Base-by-base conservation (phyloP, 2,113 vertebrate species). In the Eolophus roseicapilla region DNA sequence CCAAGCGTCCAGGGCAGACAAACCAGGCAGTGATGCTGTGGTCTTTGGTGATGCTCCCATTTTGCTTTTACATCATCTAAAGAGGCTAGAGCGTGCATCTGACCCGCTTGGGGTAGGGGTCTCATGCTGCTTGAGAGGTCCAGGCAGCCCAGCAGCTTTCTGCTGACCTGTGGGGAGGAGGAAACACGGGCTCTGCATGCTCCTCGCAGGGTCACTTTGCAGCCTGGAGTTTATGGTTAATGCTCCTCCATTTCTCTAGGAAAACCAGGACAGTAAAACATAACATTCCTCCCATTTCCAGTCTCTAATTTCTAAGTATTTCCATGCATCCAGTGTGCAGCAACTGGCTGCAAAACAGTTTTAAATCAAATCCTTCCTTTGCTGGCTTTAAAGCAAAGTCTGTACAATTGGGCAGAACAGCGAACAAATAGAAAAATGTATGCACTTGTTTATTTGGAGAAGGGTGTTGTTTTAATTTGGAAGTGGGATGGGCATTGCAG, bases 1-100 rank as follows among this genome's bases (percentile, higher is more conserved):
- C 5, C 47, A 46, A 4, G 29, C 5, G 1, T 47, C 68, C 55
- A 28, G 25, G 33, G 17, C 33, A 21, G 28, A 3, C 7, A 46
- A n/a, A 62, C 14, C 25, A 65, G 50, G 2, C 3, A 2, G 62
- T 3, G 6, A 10, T 3, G 2, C 18, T 16, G 31, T 8, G 23
- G 8, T 21, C 29, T 46, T 49, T 1, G 1, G 1, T 55, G 24
- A 27, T 21, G 9, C 17, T 53, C 29, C 46, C 3, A 0, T 53
- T 79, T 79, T 68, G 8, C 46, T 63, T 23, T 33, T 21, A 10
- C 7, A 1, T n/a, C 0, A 0, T 29, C 19, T 27, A 3, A 9
- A 47, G 69, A 41, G 47, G 37, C 17, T 2, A 0, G 10, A 57
- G 35, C 0, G 0, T 27, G 35, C 11, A 10, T 14, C 44, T 0